phyloP scores from a whole-genome alignment of 2,888 invertebrate species.

The Drosophila barbarae region DNA sequence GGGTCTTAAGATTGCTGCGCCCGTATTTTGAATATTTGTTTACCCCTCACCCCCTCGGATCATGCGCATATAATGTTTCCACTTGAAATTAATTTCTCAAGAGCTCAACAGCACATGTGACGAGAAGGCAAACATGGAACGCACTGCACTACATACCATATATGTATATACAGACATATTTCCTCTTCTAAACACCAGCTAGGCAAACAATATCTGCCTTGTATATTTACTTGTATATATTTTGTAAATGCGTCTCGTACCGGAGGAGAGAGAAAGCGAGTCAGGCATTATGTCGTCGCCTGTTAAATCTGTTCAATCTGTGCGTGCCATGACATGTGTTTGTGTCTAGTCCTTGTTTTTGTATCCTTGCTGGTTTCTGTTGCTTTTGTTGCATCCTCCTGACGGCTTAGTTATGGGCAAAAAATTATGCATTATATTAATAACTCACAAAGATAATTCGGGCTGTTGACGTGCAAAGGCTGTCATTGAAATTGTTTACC shows the following conservation, averaged over 20 bases:
- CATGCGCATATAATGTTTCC: slow-evolving; percentile 66
- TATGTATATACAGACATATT: slow-evolving; percentile 30
- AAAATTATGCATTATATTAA: slow-evolving; percentile 59
- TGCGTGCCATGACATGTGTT: slow-evolving; percentile 67
- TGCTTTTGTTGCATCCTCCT: slow-evolving; percentile 31
- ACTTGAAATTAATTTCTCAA: slow-evolving; percentile 75
- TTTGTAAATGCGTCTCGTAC: slow-evolving; percentile 56
- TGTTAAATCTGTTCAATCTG: slow-evolving; percentile 73
- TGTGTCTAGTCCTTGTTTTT: slow-evolving; percentile 31
- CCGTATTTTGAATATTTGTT: slow-evolving; percentile 42
- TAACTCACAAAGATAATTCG: slow-evolving; percentile 61
- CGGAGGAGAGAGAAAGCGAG: slow-evolving; percentile 14
- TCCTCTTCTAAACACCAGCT: slow-evolving; percentile 67
- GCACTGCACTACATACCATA: background rate
- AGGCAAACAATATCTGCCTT: slow-evolving; percentile 54
- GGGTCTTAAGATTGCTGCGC: slow-evolving; percentile 26
- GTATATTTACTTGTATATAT: slow-evolving; percentile 38
- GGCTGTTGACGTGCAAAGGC: slow-evolving; percentile 54
- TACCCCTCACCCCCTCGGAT: slow-evolving; percentile 15
- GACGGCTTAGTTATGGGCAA: slow-evolving; percentile 51
- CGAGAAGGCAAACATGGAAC: slow-evolving; percentile 39
- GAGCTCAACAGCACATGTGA: slow-evolving; percentile 75
- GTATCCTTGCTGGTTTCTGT: slow-evolving; percentile 4
- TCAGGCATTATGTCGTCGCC: slow-evolving; percentile 64
- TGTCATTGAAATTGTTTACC: slow-evolving; percentile 57